Percentiles rank a stretch among this genome's conserved stretches.
These are phyloP conservation scores for Latrodectus geometricus DNA, from an alignment of 1,140 invertebrate genomes.

Conservation along the genomic window DNA sequence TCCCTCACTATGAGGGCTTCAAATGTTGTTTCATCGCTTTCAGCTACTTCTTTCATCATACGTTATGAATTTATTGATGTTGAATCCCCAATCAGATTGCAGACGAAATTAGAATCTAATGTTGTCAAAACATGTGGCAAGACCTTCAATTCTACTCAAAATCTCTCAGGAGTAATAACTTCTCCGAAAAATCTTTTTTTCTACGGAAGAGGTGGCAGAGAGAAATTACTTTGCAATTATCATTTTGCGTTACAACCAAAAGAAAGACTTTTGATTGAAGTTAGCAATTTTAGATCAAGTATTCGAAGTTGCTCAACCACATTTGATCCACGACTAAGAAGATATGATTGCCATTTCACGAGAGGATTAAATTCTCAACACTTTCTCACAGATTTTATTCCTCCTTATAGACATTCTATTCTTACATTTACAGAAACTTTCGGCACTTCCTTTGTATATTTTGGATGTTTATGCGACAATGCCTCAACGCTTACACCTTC, in stretches of 20 bases:
- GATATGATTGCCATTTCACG: constrained; percentile 43
- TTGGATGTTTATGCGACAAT: constrained; percentile 44
- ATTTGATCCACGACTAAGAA: constrained; percentile 40
- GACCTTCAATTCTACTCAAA: not conserved
- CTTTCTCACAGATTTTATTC: not conserved
- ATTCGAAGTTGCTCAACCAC: constrained; percentile 38
- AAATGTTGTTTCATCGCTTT: constrained; percentile 46
- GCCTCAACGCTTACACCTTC: constrained; percentile 69
- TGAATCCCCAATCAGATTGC: constrained; percentile 3
- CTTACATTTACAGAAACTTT: constrained; percentile 66
- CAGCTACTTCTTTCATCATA: constrained; percentile 62
- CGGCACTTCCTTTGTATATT: constrained; percentile 78
- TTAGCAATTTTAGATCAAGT: constrained; percentile 47
- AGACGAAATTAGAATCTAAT: constrained; percentile 21
- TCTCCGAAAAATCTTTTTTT: constrained; percentile 64
- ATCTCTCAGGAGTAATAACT: constrained; percentile 11
- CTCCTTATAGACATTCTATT: constrained; percentile 24
- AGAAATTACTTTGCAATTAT: constrained; percentile 63
- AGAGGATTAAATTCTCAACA: not conserved
- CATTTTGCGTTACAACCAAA: constrained; percentile 47
- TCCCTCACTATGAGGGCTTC: constrained; percentile 46
- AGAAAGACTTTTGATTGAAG: constrained; percentile 52
- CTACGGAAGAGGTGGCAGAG: constrained; percentile 64
- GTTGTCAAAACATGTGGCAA: constrained; percentile 23
- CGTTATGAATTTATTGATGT: constrained; percentile 64